These are phyloP conservation scores for Chiloscyllium punctatum DNA, from an alignment of 2,797 vertebrate species.

Conservation along the genomic window DNA sequence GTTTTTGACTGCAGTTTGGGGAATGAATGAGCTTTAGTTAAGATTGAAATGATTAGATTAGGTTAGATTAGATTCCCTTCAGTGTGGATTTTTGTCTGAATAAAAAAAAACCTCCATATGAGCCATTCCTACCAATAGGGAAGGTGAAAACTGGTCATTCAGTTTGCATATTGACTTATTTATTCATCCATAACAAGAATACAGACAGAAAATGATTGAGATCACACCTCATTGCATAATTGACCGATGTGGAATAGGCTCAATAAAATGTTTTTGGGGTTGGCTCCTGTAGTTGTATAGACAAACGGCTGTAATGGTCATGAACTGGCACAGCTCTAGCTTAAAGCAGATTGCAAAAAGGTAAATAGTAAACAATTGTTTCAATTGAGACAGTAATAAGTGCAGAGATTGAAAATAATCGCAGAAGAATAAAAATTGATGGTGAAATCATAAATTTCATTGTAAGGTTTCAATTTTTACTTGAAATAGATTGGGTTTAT, in stretches of 20 bases:
- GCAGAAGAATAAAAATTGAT: background rate
- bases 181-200: background rate
- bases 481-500: background rate
- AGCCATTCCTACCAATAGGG: background rate
- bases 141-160: background rate
- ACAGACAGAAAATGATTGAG: no score
- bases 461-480: background rate
- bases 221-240: background rate
- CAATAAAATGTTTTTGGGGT: background rate
- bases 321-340: background rate
- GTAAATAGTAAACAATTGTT: background rate
- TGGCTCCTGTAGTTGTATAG: background rate
- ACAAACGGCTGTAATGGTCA: background rate
- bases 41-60: background rate
- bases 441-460: background rate
- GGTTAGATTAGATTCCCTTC: no score
- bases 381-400: background rate
- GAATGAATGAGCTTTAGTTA: background rate
- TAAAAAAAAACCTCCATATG: background rate
- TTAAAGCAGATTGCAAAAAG: background rate
- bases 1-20: background rate
- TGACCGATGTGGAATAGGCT: background rate
- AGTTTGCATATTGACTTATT: background rate
- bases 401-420: background rate
- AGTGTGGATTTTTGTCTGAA: background rate